Evolutionary conservation across 2,888 invertebrate species (phyloP).

Genomic region (Quadroppia sp.): DNA sequence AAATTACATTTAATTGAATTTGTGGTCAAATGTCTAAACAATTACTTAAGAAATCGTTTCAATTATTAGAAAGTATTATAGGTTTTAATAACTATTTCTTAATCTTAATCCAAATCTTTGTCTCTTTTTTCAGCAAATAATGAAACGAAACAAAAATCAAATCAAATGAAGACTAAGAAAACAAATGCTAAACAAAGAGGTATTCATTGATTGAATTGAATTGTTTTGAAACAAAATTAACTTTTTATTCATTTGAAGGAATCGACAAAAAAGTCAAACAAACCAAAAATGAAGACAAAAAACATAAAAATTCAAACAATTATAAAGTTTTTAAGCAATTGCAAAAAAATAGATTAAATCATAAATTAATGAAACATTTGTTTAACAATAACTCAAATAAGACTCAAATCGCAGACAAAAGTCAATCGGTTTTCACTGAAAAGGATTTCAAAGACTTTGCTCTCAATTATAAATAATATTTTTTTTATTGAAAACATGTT

Average conservation of each 20-base stretch:
- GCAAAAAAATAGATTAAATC: not conserved
- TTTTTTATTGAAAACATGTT: not conserved
- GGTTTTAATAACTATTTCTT: not conserved
- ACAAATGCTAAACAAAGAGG: not conserved
- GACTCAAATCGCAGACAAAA: not conserved
- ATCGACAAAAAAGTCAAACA: not conserved
- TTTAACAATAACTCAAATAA: not conserved
- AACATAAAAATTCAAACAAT: not conserved
- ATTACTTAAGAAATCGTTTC: too few species aligned
- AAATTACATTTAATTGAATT: not conserved
- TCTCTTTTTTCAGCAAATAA: not conserved
- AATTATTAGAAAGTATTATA: too few species aligned
- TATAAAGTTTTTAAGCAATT: not conserved
- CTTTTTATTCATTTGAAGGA: not conserved
- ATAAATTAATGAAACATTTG: not conserved
- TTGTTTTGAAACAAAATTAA: not conserved
- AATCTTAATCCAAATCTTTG: not conserved
- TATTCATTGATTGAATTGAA: not conserved
- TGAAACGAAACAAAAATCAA: not conserved
- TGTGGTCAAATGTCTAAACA: not conserved
- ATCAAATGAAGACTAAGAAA: not conserved
- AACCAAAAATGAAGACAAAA: not conserved
- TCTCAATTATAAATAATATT: conserved; percentile 17
- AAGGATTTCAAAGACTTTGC: conserved; percentile 35
- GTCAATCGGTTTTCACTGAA: conserved; percentile 27